phyloP scores from a whole-genome alignment of 2,797 vertebrate genomes.

The Hippoglossus hippoglossus region DNA sequence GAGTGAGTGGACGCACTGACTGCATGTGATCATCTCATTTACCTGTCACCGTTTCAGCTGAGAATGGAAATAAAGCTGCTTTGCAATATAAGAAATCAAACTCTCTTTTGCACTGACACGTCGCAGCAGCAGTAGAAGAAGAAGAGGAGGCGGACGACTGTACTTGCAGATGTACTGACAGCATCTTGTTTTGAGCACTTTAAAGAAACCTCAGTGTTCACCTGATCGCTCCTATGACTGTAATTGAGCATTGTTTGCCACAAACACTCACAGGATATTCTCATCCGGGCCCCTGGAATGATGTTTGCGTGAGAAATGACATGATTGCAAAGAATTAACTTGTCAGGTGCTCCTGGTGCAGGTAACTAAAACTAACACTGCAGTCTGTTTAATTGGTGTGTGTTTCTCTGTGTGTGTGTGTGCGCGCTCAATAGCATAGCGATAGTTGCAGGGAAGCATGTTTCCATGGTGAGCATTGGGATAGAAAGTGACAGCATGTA shows the following conservation, averaged over 20 bases:
- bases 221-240: slow-evolving; percentile 10
- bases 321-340: slow-evolving; percentile 93
- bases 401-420: slow-evolving; percentile 67
- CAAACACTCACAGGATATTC: slow-evolving; percentile 68
- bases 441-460: slow-evolving; percentile 90
- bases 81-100: slow-evolving; percentile 21
- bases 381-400: slow-evolving; percentile 88
- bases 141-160: not conserved
- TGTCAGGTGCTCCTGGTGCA: slow-evolving; percentile 89
- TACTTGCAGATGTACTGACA: slow-evolving; percentile 24
- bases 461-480: slow-evolving; percentile 93
- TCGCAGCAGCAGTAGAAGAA: not conserved
- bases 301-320: slow-evolving; percentile 88
- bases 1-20: not conserved
- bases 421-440: slow-evolving; percentile 89
- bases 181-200: slow-evolving; percentile 33
- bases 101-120: slow-evolving; percentile 7
- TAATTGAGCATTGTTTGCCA: slow-evolving; percentile 58
- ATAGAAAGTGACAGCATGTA: slow-evolving; percentile 95
- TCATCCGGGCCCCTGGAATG: slow-evolving; percentile 81
- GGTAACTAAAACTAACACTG: slow-evolving; percentile 88
- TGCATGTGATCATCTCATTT: slow-evolving; percentile 7
- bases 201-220: slow-evolving; percentile 26
- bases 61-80: slow-evolving; percentile 8
- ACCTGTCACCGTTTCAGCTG: not conserved